These are phyloP conservation scores for Rhabdornis inornatus DNA, from an alignment of 2,113 vertebrate species.

Conservation along the genomic window DNA sequence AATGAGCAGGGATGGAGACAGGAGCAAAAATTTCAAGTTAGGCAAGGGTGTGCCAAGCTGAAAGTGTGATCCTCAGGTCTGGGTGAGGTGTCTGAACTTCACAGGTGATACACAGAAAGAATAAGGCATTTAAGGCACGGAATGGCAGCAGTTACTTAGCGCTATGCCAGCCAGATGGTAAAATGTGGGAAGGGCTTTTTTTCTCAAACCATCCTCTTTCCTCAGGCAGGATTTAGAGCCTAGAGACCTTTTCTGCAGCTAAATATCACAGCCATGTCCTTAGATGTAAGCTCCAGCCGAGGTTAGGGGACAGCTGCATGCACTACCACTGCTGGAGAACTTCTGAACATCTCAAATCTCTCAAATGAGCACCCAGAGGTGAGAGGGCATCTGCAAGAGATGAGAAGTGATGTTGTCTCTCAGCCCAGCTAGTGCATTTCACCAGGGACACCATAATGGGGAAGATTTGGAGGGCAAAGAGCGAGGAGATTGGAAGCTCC, in stretches of 20 bases:
- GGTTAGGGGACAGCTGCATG: not conserved
- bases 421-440: not conserved
- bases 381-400: not conserved
- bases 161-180: not conserved
- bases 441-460: fast-evolving
- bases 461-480: not conserved
- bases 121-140: not conserved
- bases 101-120: not conserved
- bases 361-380: fast-evolving
- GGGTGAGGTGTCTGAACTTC: not conserved
- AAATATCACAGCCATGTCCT: not conserved
- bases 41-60: not conserved
- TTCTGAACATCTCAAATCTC: not conserved
- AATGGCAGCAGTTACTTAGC: not conserved
- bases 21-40: not conserved
- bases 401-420: not conserved
- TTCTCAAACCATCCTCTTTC: not conserved
- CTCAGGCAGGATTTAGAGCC: not conserved
- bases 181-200: not conserved
- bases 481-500: not conserved
- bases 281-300: not conserved
- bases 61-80: not conserved
- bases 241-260: not conserved
- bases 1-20: not conserved
- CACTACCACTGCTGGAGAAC: fast-evolving